Conservation (phyloP, 2,888 invertebrate species). For the Agapetus fuscipes region DNA sequence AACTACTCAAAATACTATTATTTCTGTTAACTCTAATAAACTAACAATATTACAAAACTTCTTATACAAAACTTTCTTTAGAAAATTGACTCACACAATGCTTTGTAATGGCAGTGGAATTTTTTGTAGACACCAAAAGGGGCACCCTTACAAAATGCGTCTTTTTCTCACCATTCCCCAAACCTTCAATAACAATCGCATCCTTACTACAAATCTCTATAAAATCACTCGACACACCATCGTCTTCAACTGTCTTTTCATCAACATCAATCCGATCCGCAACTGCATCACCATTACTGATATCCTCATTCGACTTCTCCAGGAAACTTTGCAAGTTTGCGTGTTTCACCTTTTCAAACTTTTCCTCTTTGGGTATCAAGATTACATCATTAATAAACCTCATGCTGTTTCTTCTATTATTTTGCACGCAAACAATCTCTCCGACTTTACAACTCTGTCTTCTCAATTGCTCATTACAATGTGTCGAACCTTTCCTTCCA, state of each 20-base stretch:
- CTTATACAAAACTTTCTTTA: slow-evolving; percentile 20
- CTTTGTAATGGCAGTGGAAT: slow-evolving; percentile 9
- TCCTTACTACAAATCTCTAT: slow-evolving; percentile 10
- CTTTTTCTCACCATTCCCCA: slow-evolving; percentile 14
- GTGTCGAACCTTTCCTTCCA: slow-evolving; percentile 4
- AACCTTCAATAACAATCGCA: slow-evolving; percentile 17
- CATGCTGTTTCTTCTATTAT: slow-evolving; percentile 43
- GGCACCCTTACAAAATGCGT: slow-evolving; percentile 17
- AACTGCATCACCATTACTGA: slow-evolving; percentile 1
- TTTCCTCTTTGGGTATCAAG: slow-evolving; percentile 16
- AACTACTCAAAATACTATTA: neutral
- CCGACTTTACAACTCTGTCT: slow-evolving; percentile 27
- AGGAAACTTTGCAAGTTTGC: slow-evolving; percentile 14
- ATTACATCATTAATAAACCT: slow-evolving; percentile 23
- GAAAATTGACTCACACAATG: slow-evolving; percentile 13
- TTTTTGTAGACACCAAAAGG: slow-evolving; percentile 15
- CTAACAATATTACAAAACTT: neutral
- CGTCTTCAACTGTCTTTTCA: slow-evolving; percentile 1
- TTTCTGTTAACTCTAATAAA: neutral
- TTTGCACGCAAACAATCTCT: slow-evolving; percentile 39
- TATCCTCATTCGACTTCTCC: slow-evolving; percentile 10
- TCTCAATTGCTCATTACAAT: neutral
- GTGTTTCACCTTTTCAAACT: slow-evolving; percentile 5
- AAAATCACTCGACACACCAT: slow-evolving; percentile 1
- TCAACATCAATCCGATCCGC: slow-evolving; percentile 1